Base-by-base conservation (phyloP, 37 sponge, comb jelly and placozoan genomes). In the Axinella damicornis region DNA sequence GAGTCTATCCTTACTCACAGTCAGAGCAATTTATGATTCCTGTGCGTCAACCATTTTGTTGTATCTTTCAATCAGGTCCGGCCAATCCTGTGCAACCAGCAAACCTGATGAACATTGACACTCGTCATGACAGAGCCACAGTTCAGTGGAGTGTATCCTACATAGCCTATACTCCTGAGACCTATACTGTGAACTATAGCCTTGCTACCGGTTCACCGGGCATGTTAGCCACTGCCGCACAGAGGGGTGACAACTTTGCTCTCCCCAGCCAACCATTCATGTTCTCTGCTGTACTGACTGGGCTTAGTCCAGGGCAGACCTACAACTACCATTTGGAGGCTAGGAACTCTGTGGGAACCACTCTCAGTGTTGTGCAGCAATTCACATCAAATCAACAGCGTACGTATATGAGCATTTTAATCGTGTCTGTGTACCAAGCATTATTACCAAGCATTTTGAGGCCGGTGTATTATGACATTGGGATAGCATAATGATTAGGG, bases 121-220 rank as follows among this genome's bases (percentile, higher is more conserved):
- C 78, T 6, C 19, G 24, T 28, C 62, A 78, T 22, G 27, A 69
- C 27, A 53, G 53, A 53, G 74, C 68, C 41, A 89, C 65, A 28
- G 72, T 89, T 6, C 37, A 55, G 53, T 89, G 85, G 85, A 77
- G 41, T 17, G 74, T 89, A 0, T 20, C 73, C 53, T 16, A 20
- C 2, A 30, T 89, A 2, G 53, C 80, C 21, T 89, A 89, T 57
- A 83, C 83, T 63, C 79, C 58, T 52, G 90, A 89, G 85, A 84
- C 66, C 16, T 89, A 89, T 65, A n/a, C 34, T 0, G 68, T 89
- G 28, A 19, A 52, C 19, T 89, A 89, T 77, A 62, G 84, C 33
- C 30, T 31, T 11, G 27, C 57, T 36, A 32, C 25, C 34, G 58
- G 20, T 35, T 37, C 38, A 57, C 69, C 74, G 25, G 36, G 11